Evolutionary conservation across 1,140 invertebrate genomes (phyloP).

Genomic region (Heliconius hermathena): DNA sequence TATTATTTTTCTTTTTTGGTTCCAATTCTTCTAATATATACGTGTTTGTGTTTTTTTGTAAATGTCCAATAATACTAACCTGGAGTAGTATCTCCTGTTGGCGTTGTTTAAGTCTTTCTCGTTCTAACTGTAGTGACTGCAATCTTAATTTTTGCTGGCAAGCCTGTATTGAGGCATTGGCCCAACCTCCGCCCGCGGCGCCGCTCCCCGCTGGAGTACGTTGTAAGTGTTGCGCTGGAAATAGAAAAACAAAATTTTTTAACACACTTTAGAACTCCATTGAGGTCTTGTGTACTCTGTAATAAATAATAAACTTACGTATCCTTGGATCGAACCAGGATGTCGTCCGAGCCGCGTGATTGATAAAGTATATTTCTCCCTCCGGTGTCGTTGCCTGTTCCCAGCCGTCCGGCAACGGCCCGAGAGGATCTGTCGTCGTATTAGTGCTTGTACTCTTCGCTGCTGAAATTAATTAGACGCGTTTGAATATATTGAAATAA

Average conservation of each 20-base stretch:
- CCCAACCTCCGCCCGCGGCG: constrained; percentile 82
- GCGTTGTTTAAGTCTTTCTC: constrained; percentile 92
- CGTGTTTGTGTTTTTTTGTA: neutral
- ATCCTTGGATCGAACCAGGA: constrained; percentile 94
- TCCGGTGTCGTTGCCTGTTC: constrained; percentile 96
- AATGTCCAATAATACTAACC: constrained; percentile 75
- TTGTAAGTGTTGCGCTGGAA: constrained; percentile 88
- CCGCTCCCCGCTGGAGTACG: constrained; percentile 84
- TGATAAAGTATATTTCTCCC: constrained; percentile 98
- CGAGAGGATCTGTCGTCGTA: constrained; percentile 83
- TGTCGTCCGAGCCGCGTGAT: constrained; percentile 96
- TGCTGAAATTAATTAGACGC: constrained; percentile 76
- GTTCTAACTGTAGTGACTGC: constrained; percentile 92
- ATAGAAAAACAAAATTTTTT: constrained; percentile 26
- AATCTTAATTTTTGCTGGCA: constrained; percentile 90
- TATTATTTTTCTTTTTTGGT: neutral
- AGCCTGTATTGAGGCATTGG: constrained; percentile 83
- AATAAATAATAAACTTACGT: constrained; percentile 28
- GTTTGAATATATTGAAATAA: constrained; percentile 43
- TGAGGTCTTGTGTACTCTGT: neutral
- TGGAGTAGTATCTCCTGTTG: constrained; percentile 94
- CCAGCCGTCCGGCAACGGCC: constrained; percentile 96
- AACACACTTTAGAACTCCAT: neutral
- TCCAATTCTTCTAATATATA: neutral
- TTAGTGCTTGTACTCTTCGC: constrained; percentile 80